Evolutionary conservation across 2,797 vertebrate species (phyloP), one percentile per base, ranked within the genome.

Genomic region (Apodemus agrarius): DNA sequence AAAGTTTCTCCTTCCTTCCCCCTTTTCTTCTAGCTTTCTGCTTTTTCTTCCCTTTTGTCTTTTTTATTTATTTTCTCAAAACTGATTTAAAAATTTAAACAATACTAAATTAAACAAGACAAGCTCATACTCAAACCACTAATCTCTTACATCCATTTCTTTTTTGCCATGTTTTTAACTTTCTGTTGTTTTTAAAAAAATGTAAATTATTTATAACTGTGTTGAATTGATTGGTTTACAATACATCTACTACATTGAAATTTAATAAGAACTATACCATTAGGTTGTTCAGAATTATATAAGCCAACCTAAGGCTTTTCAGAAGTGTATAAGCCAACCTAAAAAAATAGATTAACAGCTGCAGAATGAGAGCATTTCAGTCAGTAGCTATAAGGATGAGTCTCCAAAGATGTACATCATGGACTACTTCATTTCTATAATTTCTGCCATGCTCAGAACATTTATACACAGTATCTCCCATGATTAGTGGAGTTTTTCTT

Each of bases 311-410:
- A 59, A 59, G 26, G 34, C 31, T 80, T 1, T 40, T 80, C 8
- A 93, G 16, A 89, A 93, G 86, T 40, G 12, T 54, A 52, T 69
- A 94, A 89, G 31, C 79, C 78, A 96, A 93, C 24, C 82, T 93
- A 63, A 37, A 17, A 87, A 74, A 90, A 4, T 4, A 16, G 26
- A 85, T 83, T 67, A 31, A 1, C 65, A 93, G n/a, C 12, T 57
- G 78, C 43, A 76, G 85, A 91, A 86, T 6, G 40, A 90, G 61
- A 37, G 59, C 14, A 96, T 88, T 54, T 89, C 52, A 90, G 59
- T 84, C 1, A 85, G 59, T 29, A 92, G 59, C 57, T 83, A 1
- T 65, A 12, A 54, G 34, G 87, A 69, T 21, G 16, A 74, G 2
- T 43, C 72, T 37, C 67, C 26, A 76, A 11, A 69, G 19, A 37